Evolutionary conservation across 2,797 vertebrate species (phyloP).

Genomic region (Picus viridis): DNA sequence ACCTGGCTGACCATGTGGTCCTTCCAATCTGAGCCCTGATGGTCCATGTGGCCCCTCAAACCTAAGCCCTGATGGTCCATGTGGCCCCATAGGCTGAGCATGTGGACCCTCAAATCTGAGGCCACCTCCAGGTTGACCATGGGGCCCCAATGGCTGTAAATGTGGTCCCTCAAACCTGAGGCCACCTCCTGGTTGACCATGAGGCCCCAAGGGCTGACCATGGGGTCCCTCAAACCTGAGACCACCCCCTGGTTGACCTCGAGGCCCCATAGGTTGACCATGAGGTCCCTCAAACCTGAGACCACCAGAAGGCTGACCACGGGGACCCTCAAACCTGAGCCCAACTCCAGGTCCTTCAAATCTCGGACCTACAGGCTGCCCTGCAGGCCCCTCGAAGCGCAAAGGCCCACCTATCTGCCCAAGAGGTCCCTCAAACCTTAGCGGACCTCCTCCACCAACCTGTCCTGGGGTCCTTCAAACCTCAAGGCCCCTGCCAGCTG

Average conservation of each 20-base stretch:
- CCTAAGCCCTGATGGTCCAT: conserved; percentile 77
- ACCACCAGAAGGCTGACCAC: conserved; percentile 82
- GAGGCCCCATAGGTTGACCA: conserved; percentile 77
- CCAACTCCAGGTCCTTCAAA: conserved; percentile 83
- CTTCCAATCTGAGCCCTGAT: conserved; percentile 85
- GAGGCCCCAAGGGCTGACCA: conserved; percentile 80
- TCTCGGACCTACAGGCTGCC: conserved; percentile 78
- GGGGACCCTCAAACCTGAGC: conserved; percentile 85
- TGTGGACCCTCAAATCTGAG: conserved; percentile 84
- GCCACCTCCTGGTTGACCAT: conserved; percentile 80
- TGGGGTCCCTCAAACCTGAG: conserved; percentile 86
- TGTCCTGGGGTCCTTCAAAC: conserved; percentile 83
- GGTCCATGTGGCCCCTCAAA: conserved; percentile 82
- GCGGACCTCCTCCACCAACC: conserved; percentile 66
- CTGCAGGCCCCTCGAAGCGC: conserved; percentile 82
- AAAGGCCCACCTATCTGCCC: conserved; percentile 75
- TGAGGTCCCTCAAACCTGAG: conserved; percentile 87
- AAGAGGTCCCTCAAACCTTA: conserved; percentile 85
- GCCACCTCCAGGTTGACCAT: conserved; percentile 77
- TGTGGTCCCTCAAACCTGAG: conserved; percentile 86
- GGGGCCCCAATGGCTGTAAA: conserved; percentile 76
- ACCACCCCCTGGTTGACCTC: conserved; percentile 80
- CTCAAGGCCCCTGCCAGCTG: conserved; percentile 75
- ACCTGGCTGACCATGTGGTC: conserved; percentile 78
- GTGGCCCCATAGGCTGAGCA: conserved; percentile 78